Percentiles rank a stretch among this genome's conserved stretches.
These are phyloP conservation scores for Cercocebus atys DNA, from an alignment of 2,113 vertebrate genomes.

Conservation along the genomic window DNA sequence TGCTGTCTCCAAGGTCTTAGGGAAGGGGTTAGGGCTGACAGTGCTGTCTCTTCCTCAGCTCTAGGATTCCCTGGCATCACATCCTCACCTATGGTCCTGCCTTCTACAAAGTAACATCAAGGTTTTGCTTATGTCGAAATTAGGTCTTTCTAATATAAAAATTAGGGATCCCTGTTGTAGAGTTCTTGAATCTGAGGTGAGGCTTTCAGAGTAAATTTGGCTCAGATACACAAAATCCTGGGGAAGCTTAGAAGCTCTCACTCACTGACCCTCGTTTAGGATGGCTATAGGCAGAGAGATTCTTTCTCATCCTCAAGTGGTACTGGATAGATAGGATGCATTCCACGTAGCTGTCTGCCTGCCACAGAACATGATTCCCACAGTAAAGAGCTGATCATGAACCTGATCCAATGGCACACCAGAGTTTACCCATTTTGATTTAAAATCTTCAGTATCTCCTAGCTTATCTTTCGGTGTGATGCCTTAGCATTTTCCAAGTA, in stretches of 20 bases:
- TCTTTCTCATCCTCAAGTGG: slow-evolving; percentile 4
- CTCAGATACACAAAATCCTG: neutral
- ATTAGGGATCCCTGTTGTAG: neutral
- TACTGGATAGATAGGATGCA: neutral
- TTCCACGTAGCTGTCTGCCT: neutral
- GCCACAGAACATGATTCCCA: neutral
- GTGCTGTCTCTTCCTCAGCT: neutral
- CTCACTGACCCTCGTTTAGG: neutral
- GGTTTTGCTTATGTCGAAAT: neutral
- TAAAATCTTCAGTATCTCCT: slow-evolving; percentile 2
- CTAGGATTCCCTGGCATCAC: neutral
- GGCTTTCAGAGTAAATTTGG: neutral
- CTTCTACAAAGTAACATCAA: neutral
- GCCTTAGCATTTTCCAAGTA: neutral
- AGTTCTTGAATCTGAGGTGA: neutral
- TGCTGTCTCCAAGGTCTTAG: neutral
- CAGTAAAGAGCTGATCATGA: neutral
- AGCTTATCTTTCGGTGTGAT: neutral
- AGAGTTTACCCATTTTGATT: neutral
- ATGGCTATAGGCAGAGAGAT: neutral
- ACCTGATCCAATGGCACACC: neutral
- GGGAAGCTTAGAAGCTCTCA: neutral
- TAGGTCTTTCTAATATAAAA: neutral
- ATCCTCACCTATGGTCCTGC: neutral
- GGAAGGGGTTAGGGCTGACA: neutral